These are phyloP conservation scores for Elymnias hypermnestra DNA, from an alignment of 1,140 invertebrate genomes.

Conservation along the genomic window DNA sequence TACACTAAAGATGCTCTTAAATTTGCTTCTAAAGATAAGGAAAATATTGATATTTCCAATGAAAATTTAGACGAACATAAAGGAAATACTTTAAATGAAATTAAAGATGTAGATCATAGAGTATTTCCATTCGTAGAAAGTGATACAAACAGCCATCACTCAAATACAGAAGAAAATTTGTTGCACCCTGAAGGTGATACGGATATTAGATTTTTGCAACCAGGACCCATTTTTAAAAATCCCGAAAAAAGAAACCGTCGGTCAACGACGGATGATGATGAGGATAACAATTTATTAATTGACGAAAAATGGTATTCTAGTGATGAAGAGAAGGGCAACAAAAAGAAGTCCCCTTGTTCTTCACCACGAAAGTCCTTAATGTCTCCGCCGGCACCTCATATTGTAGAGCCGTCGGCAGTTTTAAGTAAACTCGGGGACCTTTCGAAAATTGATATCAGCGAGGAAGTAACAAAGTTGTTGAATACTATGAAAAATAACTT, in stretches of 20 bases:
- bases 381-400: constrained; percentile 53
- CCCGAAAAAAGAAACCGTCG: constrained; percentile 63
- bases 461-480: constrained; percentile 82
- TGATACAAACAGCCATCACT: constrained; percentile 31
- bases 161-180: constrained; percentile 45
- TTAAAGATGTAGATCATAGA: constrained; percentile 74
- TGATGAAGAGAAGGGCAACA: constrained; percentile 79
- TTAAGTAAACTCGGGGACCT: constrained; percentile 82
- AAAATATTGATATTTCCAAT: constrained; percentile 65
- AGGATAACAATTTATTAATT: constrained; percentile 75
- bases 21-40: constrained; percentile 68
- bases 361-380: constrained; percentile 42
- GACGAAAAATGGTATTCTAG: constrained; percentile 88
- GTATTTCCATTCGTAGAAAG: constrained; percentile 67
- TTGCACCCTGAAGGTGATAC: constrained; percentile 69
- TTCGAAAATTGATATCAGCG: constrained; percentile 85
- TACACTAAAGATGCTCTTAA: constrained; percentile 75
- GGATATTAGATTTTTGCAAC: constrained; percentile 67
- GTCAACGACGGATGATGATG: constrained; percentile 74
- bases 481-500: constrained; percentile 79
- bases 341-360: constrained; percentile 53
- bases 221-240: constrained; percentile 63
- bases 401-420: constrained; percentile 72
- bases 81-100: constrained; percentile 43
- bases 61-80: constrained; percentile 53